phyloP scores from a whole-genome alignment of 2,113 vertebrate genomes.

The Callorhinus ursinus region DNA sequence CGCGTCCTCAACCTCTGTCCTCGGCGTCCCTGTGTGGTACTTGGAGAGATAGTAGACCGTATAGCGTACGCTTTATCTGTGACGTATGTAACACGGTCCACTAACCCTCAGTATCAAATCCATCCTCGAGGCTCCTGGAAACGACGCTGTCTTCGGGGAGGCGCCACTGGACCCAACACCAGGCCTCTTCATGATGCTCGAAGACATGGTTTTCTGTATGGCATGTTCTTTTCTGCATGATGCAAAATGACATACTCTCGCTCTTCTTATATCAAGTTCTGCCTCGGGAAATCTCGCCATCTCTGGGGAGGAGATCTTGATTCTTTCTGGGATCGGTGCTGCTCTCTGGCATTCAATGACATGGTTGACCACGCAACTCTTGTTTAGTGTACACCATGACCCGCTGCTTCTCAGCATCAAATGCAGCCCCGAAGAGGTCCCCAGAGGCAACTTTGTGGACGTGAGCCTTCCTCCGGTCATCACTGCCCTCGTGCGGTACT shows the following conservation, averaged over 20 bases:
- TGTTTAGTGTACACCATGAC: background rate
- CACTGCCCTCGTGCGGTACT: slow-evolving; percentile 69
- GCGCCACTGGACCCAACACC: background rate
- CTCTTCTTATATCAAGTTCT: slow-evolving; percentile 41
- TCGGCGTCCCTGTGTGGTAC: slow-evolving; percentile 79
- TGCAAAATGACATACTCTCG: background rate
- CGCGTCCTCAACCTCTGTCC: slow-evolving; percentile 43
- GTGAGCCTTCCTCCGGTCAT: background rate
- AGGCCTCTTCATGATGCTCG: background rate
- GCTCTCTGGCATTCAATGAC: background rate
- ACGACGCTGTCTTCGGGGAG: slow-evolving; percentile 29
- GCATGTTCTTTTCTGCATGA: slow-evolving; percentile 64
- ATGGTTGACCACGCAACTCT: background rate
- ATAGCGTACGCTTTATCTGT: slow-evolving; percentile 84
- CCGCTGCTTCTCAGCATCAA: slow-evolving; percentile 16
- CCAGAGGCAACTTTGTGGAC: background rate
- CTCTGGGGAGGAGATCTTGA: slow-evolving; percentile 67
- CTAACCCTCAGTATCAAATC: slow-evolving; percentile 84
- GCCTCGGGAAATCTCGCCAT: slow-evolving; percentile 47
- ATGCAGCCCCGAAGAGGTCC: background rate
- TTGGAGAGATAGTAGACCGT: slow-evolving; percentile 83
- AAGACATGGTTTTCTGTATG: slow-evolving; percentile 56
- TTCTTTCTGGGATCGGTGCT: slow-evolving; percentile 41
- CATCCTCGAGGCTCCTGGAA: slow-evolving; percentile 77
- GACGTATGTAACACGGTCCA: slow-evolving; percentile 84